Evolutionary conservation across 2,797 vertebrate genomes (phyloP), one percentile per base, ranked within the genome.

Genomic region (Gallinago solitaria): DNA sequence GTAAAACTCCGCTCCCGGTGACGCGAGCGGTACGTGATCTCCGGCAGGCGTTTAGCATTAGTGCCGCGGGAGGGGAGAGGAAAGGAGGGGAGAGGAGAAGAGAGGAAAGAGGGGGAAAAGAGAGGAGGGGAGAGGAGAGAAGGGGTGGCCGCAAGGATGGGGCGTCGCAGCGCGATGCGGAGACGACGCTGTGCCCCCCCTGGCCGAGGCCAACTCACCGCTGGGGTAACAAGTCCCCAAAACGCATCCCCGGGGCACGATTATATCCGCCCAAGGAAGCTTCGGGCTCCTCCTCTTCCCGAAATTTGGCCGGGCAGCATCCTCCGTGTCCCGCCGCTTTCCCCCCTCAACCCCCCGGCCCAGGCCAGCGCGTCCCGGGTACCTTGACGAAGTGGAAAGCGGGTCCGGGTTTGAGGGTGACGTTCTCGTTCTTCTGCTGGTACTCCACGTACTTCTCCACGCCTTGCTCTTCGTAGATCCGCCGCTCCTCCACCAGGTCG

Each of bases 351-450:
- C 2, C 15, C 19, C 25, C 16, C 35, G 21, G 18, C 33, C 25
- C 33, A 5, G 3, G n/a, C 32, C 53, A 14, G 13, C 43, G 14
- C 41, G 5, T 30, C n/a, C 27, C 17, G 10, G 39, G n/a, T 97
- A 99, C 99, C 99, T 99, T 99, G n/a, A 99, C 99, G 7, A 99
- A 99, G 23, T 98, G 98, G 91, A 99, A 99, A 1, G 99, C 99
- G 0, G 98, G 97, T 25, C 99, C 99, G 0, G 98, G 98, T 28
- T 97, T 98, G 33, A 99, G 97, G 2, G 98, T 98, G 63, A 99
- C 97, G 6, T 96, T 96, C 92, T 99, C 99, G 5, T 99, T 98
- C 2, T 98, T 94, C 96, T 98, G 89, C 87, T 99, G 99, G 88
- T 99, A 93, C 6, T 97, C 93, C 71, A 99, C 99, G 71, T 99